A percentile compares a stretch with the other conserved stretches of the same genome.
Evolutionary conservation across 2,888 invertebrate genomes (phyloP).

Genomic region (Embidobia sp.): DNA sequence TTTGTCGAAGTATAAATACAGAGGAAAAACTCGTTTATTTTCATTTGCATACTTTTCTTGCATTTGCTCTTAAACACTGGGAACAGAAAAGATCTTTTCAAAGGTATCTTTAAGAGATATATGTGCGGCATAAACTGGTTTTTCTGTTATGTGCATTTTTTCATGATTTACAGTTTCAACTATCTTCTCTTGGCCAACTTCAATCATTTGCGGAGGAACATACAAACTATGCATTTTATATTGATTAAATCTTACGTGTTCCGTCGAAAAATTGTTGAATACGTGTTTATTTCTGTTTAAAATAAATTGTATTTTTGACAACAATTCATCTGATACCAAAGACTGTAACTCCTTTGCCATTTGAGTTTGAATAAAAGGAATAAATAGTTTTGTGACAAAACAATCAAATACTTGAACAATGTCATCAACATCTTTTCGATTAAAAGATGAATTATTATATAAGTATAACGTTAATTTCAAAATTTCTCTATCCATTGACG

Average conservation of each 20-base stretch:
- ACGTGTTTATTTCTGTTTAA: conserved; percentile 30
- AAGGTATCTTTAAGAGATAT: conserved; percentile 5
- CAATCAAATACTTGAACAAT: conserved; percentile 30
- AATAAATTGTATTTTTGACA: conserved; percentile 9
- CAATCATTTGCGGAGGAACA: conserved; percentile 23
- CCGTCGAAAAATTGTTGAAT: conserved; percentile 31
- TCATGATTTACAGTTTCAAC: too few relatives aligned
- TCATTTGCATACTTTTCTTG: conserved; percentile 3
- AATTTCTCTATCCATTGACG: conserved; percentile 34
- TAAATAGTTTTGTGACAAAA: conserved; percentile 37
- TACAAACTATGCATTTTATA: conserved; percentile 21
- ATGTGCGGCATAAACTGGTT: conserved; percentile 34
- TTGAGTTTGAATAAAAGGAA: conserved; percentile 34
- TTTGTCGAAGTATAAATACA: conserved; percentile 11
- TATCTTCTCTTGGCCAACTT: conserved; percentile 41
- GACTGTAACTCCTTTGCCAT: conserved; percentile 12
- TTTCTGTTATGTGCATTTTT: too few relatives aligned
- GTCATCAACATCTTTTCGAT: conserved; percentile 45
- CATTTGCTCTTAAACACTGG: conserved; percentile 5
- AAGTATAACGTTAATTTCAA: conserved; percentile 46
- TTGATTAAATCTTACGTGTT: conserved; percentile 21
- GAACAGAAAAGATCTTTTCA: conserved; percentile 1
- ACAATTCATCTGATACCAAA: neutral
- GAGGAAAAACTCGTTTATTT: conserved; percentile 9
- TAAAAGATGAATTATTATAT: conserved; percentile 33